Percentiles rank a stretch among this genome's conserved stretches.
These are phyloP conservation scores for Sebastes elongatus DNA, from an alignment of 2,797 vertebrate species.

Conservation along the genomic window DNA sequence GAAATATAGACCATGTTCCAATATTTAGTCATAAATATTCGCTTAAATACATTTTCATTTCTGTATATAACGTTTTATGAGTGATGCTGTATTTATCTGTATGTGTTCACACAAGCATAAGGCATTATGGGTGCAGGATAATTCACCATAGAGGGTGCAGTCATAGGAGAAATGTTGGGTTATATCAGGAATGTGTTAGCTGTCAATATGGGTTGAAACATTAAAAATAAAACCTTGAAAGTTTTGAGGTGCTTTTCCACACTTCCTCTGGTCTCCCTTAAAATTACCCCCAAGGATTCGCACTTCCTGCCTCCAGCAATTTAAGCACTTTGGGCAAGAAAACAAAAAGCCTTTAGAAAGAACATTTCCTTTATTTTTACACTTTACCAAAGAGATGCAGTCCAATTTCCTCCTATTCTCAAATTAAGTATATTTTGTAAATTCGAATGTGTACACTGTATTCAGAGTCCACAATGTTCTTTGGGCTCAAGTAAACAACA, in stretches of 20 bases:
- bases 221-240: neutral
- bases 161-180: neutral
- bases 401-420: conserved; percentile 63
- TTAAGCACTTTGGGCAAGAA: conserved; percentile 57
- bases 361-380: conserved; percentile 59
- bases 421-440: conserved; percentile 55
- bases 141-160: neutral
- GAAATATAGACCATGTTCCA: neutral
- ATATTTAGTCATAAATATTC: neutral
- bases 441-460: neutral
- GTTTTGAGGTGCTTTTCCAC: neutral
- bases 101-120: neutral
- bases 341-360: conserved; percentile 66
- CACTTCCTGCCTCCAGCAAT: conserved; percentile 63
- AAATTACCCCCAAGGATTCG: conserved; percentile 52
- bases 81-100: neutral
- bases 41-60: conserved; percentile 14
- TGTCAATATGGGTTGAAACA: neutral
- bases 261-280: conserved; percentile 21
- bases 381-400: conserved; percentile 31
- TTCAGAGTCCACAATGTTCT: conserved; percentile 10
- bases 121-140: neutral
- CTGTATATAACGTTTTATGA: neutral
- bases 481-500: neutral
- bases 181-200: neutral